These are phyloP conservation scores for Drosophila subsilvestris DNA, from an alignment of 2,888 invertebrate genomes.

Conservation along the genomic window DNA sequence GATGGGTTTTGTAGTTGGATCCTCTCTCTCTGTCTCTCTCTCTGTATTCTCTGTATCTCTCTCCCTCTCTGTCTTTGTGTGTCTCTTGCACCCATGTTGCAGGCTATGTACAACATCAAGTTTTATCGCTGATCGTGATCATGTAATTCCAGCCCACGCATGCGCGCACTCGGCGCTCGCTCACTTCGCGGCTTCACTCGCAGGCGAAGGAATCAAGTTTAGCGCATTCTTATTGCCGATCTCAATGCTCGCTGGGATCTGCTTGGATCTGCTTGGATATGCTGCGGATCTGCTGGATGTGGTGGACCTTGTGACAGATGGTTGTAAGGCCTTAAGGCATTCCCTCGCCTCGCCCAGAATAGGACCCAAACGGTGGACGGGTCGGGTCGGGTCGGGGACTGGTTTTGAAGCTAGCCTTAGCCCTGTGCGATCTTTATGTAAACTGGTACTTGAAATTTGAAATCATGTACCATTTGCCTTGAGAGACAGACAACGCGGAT, in stretches of 20 bases:
- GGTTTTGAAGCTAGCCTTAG: slow-evolving; percentile 57
- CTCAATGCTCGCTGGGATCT: slow-evolving; percentile 55
- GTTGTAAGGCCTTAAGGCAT: slow-evolving; percentile 75
- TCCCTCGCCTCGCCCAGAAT: slow-evolving; percentile 60
- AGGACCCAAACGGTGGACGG: slow-evolving; percentile 20
- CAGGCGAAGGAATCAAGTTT: slow-evolving; percentile 72
- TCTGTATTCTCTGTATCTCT: slow-evolving; percentile 23
- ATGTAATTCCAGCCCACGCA: slow-evolving; percentile 84
- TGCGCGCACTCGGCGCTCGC: slow-evolving; percentile 74
- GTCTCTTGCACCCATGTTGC: slow-evolving; percentile 50
- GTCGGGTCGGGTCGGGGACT: slow-evolving; percentile 32
- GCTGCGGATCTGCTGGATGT: slow-evolving; percentile 1
- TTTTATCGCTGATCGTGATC: slow-evolving; percentile 84
- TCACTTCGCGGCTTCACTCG: slow-evolving; percentile 22
- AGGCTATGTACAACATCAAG: slow-evolving; percentile 78
- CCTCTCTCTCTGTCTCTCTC: slow-evolving; percentile 17
- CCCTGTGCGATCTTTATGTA: slow-evolving; percentile 63
- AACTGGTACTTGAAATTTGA: slow-evolving; percentile 81
- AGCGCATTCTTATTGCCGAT: slow-evolving; percentile 78
- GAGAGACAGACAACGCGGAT: slow-evolving; percentile 49
- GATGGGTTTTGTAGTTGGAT: neutral
- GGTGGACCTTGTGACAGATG: slow-evolving; percentile 74
- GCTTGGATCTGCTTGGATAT: slow-evolving; percentile 21
- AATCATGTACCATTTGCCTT: slow-evolving; percentile 80
- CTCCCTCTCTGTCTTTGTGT: slow-evolving; percentile 4